Base-by-base conservation (phyloP, 2,888 invertebrate genomes). In the Drosophila pseudotakahashii region DNA sequence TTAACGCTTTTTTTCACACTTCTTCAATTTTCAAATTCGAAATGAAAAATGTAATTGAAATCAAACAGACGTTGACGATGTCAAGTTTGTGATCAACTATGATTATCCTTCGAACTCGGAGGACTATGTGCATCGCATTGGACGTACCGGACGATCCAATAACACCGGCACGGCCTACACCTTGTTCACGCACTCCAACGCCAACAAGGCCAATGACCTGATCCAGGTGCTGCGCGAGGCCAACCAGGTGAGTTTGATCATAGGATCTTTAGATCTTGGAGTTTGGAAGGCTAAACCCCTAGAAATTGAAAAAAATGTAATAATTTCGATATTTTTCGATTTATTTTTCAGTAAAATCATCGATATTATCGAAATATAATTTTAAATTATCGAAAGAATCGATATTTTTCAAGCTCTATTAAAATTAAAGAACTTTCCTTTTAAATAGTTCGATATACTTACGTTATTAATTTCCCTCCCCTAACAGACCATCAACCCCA, bases 11-110 rank as follows among this genome's bases (percentile, higher is more conserved):
- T 62, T 60, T 69, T 73, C 66, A 67, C 54, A 78, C 67, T 78
- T 88, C 79, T 84, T 78, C 87, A 88, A 83, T 88, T 87, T 88
- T 78, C 87, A 86, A 83, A 87, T 72, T 62, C 71, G 57, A 47
- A 68, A 68, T 64, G 39, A 74, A 75, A 71, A 74, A 74, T 51
- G 30, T 51, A 34, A 47, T 53, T 47, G 16, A 57, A 71, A 58
- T 75, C 57, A 50, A 64, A 79, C 94, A 99, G 99, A 99, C 95
- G 98, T 99, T 92, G 98, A 98, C 92, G 99, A 99, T 94, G 98
- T 99, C 92, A 98, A 98, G 94, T 98, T 97, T 94, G 99, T 99
- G 89, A 98, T 99, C 94, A 99, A 99, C 94, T 98, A 96, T 94
- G 99, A 99, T 93, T 99, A 98, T 93, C 99, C 99, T 63, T 97